A percentile compares a stretch with the other conserved stretches of the same genome.
phyloP scores from a whole-genome alignment of 1,140 invertebrate species.

The Tribolium castaneum region DNA sequence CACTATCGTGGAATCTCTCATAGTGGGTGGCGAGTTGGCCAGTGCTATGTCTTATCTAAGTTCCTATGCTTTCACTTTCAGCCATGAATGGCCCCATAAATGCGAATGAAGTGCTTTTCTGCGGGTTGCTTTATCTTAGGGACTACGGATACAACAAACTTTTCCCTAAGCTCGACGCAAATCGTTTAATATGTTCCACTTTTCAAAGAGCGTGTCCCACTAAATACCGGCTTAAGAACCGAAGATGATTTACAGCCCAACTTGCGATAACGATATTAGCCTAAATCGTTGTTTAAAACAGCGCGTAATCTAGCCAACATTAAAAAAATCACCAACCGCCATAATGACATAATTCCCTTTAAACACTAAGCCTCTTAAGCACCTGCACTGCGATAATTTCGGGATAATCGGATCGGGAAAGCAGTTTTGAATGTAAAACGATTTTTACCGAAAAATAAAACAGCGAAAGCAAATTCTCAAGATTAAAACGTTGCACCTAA shows the following conservation, averaged over 20 bases:
- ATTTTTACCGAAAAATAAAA: conserved; percentile 16
- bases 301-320: background rate
- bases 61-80: conserved; percentile 48
- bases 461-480: background rate
- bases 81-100: conserved; percentile 50
- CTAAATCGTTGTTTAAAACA: background rate
- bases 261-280: background rate
- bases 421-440: conserved; percentile 9
- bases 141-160: conserved; percentile 47
- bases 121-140: conserved; percentile 48
- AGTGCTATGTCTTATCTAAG: conserved; percentile 48
- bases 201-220: conserved; percentile 38
- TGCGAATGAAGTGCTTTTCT: conserved; percentile 52
- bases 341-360: conserved; percentile 17
- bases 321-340: conserved; percentile 12
- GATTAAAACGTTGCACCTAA: conserved; percentile 1
- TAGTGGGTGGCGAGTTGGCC: conserved; percentile 43
- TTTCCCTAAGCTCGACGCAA: conserved; percentile 49
- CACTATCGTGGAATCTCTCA: conserved; percentile 38
- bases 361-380: conserved; percentile 9
- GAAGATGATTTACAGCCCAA: conserved; percentile 40
- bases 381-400: conserved; percentile 16
- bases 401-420: conserved; percentile 16
- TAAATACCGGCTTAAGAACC: conserved; percentile 41
- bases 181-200: conserved; percentile 51